Conservation (phyloP, 2,113 vertebrate genomes). For the Cavia aperea region DNA sequence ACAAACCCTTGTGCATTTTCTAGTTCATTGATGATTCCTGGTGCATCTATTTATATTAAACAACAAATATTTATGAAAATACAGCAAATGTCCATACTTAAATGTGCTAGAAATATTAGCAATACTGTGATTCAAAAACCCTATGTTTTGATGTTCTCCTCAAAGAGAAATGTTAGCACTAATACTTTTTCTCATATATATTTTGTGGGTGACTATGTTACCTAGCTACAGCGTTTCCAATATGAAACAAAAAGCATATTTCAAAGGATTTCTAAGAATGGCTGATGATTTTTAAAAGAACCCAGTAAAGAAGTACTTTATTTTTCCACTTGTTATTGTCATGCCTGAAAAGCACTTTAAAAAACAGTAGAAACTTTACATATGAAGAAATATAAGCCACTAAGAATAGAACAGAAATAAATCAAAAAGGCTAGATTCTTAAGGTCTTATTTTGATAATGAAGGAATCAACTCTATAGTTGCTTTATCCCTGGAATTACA, state of each 20-base stretch:
- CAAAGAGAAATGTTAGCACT: not conserved
- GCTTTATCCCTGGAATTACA: not conserved
- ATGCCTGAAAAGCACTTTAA: not conserved
- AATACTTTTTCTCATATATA: not conserved
- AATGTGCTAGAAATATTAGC: not conserved
- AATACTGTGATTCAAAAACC: not conserved
- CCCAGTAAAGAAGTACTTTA: not conserved
- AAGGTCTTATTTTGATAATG: not conserved
- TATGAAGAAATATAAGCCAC: not conserved
- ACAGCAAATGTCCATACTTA: not conserved
- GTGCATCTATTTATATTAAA: not conserved
- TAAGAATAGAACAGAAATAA: not conserved
- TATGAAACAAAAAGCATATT: not conserved
- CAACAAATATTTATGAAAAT: not conserved
- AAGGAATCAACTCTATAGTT: not conserved
- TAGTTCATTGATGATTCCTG: not conserved
- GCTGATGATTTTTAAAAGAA: not conserved
- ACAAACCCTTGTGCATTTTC: not conserved
- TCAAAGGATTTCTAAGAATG: not conserved
- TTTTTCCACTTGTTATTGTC: not conserved
- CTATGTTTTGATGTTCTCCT: not conserved
- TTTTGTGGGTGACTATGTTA: not conserved
- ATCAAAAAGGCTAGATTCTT: not conserved
- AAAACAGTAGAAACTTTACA: not conserved
- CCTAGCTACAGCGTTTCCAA: not conserved